These are phyloP conservation scores for Saturnia pavonia DNA, from an alignment of 2,888 invertebrate genomes.

Conservation along the genomic window DNA sequence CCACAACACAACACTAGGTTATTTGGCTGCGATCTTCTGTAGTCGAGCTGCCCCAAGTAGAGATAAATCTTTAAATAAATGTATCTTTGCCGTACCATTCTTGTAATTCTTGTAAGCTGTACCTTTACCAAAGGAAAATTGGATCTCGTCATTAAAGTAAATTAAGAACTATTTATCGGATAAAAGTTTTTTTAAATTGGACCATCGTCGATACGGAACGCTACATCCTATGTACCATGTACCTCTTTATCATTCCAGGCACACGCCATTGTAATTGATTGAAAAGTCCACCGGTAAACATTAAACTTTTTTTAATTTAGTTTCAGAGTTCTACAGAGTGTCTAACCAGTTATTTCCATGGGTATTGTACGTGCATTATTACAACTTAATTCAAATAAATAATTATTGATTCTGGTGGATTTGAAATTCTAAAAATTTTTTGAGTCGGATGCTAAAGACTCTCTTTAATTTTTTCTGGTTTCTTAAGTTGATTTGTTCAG, in stretches of 20 bases:
- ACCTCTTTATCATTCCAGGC: conserved; percentile 58
- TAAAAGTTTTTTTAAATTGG: conserved; percentile 29
- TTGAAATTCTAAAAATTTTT: background rate
- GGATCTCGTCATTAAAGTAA: background rate
- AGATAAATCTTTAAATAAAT: too few species aligned
- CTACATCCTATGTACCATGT: conserved; percentile 57
- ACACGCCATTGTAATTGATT: conserved; percentile 76
- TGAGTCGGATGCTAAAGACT: background rate
- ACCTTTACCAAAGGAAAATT: background rate
- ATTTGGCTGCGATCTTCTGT: too few species aligned
- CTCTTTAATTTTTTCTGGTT: too few species aligned
- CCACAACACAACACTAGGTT: too few species aligned
- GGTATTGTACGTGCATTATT: background rate
- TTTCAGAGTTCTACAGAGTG: background rate
- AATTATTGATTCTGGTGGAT: too few species aligned
- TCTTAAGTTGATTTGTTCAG: background rate
- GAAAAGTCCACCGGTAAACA: conserved; percentile 56
- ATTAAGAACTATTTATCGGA: background rate
- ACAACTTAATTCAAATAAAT: too few species aligned
- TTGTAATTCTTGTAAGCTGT: too few species aligned
- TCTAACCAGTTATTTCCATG: background rate
- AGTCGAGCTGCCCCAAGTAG: too few species aligned
- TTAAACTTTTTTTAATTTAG: conserved; percentile 7
- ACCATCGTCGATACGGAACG: conserved; percentile 37
- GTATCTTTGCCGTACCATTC: too few species aligned